phyloP scores from a whole-genome alignment of 2,113 vertebrate genomes.

The Tetrao urogallus region DNA sequence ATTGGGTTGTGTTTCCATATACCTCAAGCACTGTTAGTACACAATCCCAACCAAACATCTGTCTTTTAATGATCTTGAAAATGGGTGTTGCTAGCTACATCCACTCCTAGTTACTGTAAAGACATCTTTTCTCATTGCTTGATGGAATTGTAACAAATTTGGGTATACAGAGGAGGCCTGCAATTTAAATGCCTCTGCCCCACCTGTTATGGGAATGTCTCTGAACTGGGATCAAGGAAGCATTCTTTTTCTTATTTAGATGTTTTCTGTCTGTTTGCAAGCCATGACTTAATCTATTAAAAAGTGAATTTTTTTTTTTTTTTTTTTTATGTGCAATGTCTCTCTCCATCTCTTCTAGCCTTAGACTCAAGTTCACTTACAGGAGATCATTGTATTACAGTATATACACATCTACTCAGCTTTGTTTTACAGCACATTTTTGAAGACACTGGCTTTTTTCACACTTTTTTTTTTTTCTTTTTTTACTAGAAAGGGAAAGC shows the following conservation, averaged over 20 bases:
- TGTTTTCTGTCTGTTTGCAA: conserved; percentile 49
- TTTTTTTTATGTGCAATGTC: neutral
- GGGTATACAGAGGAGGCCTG: neutral
- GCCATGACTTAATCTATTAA: conserved; percentile 8
- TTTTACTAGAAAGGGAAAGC: conserved; percentile 69
- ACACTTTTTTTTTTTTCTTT: conserved; percentile 9
- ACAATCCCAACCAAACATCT: neutral
- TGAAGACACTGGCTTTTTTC: conserved; percentile 60
- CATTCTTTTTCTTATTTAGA: conserved; percentile 59
- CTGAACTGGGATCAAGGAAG: conserved; percentile 72
- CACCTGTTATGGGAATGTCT: conserved; percentile 68
- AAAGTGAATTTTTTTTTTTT: too few species aligned
- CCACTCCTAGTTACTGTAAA: neutral
- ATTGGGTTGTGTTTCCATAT: neutral
- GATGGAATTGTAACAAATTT: neutral
- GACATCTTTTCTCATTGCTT: neutral
- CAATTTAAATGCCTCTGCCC: conserved; percentile 56
- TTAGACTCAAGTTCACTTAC: neutral
- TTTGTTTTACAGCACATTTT: neutral
- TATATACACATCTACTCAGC: neutral
- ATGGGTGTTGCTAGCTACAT: neutral
- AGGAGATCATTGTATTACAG: neutral
- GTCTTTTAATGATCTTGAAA: accelerated
- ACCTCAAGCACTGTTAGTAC: neutral
- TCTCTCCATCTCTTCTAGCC: neutral